Evolutionary conservation across 2,888 invertebrate species (phyloP), one percentile per base, ranked within the genome.

Genomic region (Caenorhabditis sp.): DNA sequence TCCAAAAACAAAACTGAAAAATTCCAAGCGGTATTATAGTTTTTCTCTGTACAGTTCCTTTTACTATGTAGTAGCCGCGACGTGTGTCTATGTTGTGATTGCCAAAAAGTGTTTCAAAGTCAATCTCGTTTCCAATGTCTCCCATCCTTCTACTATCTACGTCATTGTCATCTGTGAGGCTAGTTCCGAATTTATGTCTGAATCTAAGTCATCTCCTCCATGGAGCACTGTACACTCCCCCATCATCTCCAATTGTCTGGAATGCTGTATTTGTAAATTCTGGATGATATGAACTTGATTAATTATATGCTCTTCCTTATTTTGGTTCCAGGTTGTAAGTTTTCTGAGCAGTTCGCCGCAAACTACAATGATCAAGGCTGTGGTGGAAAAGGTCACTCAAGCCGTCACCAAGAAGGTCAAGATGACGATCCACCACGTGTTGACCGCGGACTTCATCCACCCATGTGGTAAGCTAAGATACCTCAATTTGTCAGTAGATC

Each of bases 21-120:
- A 54, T 38, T 68, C 54, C 54, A 68, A 38, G 35, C 41, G 68
- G 68, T 68, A 68, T 68, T 68, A 49, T 38, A 16, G n/a, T 47
- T 47, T n/a, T n/a, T n/a, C n/a, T n/a, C n/a, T 41, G 24, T 63
- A 63, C 63, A 54, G 35, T 68, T 22, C 51, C 12, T 22, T 47
- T 49, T 22, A 16, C 35, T 47, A 12, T 35, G 22, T 59, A 54
- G 56, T 61, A 70, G 59, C 70, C 79, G 54, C 79, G 63, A 79
- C 70, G 79, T 79, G 79, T 79, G 22, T 28, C 38, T 79, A 79
- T 79, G 79, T 79, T 79, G 79, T 79, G 79, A 79, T 79, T 79
- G 79, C 79, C 79, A 61, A 79, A 38, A 70, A 47, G 79, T 79
- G 70, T 79, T 79, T 70, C 79, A 79, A 74, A 54, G 35, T 49